Evolutionary conservation across 2,113 vertebrate species (phyloP).

Genomic region (Piprites chloris): DNA sequence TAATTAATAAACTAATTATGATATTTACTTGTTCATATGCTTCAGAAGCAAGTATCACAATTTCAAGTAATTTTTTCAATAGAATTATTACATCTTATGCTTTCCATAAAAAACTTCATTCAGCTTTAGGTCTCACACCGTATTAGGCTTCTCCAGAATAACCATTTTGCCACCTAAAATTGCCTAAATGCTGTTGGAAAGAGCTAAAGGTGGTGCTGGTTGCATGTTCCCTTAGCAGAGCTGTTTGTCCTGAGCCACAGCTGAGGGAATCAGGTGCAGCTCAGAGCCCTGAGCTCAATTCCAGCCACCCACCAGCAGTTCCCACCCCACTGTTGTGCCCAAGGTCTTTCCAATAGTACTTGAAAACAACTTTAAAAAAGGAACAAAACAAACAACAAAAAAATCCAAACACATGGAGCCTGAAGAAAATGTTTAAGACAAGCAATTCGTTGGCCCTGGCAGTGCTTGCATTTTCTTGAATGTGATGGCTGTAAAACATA

Average conservation of each 20-base stretch:
- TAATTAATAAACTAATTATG: not conserved
- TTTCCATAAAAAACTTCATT: not conserved
- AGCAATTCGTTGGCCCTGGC: not conserved
- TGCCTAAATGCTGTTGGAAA: not conserved
- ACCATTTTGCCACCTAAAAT: not conserved
- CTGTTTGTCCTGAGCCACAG: not conserved
- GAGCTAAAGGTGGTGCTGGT: not conserved
- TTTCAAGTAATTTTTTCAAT: not conserved
- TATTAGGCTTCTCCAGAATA: not conserved
- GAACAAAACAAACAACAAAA: not conserved
- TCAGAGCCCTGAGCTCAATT: not conserved
- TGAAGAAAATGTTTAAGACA: not conserved
- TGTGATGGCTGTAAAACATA: not conserved
- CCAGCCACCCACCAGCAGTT: not conserved
- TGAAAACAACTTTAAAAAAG: not conserved
- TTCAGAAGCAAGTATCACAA: not conserved
- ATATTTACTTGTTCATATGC: not conserved
- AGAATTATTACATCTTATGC: not conserved
- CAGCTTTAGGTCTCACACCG: not conserved
- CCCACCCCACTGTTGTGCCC: not conserved
- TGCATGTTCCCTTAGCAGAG: accelerated
- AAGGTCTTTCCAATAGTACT: not conserved
- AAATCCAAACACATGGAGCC: accelerated
- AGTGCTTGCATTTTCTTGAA: not conserved
- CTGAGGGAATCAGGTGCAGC: not conserved